Conservation (phyloP, 30 jellyfish, hydroid and myxozoan genomes). For the Hydractinia symbiolongicarpus region DNA sequence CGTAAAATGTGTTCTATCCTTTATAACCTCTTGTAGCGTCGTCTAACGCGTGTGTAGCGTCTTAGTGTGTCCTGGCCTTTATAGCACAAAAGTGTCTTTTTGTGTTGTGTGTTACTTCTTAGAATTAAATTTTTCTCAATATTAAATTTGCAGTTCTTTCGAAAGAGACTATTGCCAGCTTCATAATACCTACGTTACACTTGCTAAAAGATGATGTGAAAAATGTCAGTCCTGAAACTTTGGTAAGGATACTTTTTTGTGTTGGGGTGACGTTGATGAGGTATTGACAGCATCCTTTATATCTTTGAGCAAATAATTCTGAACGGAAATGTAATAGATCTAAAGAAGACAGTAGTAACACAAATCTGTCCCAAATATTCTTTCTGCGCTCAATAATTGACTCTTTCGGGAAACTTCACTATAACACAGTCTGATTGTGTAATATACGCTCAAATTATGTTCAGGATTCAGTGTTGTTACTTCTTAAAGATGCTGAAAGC, state of each 20-base stretch:
- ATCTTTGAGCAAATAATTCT: too few species aligned
- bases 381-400: too few species aligned
- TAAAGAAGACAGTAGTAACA: too few species aligned
- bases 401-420: too few species aligned
- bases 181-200: slow-evolving; percentile 68
- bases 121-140: neutral
- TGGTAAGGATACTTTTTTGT: slow-evolving; percentile 27
- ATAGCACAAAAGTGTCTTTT: neutral
- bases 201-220: slow-evolving; percentile 61
- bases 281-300: too few species aligned
- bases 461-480: slow-evolving; percentile 61
- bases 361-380: too few species aligned
- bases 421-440: too few species aligned
- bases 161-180: slow-evolving; percentile 45
- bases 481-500: slow-evolving; percentile 73
- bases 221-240: slow-evolving; percentile 75
- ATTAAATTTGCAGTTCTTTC: slow-evolving; percentile 38
- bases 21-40: too few species aligned
- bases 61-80: too few species aligned
- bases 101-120: neutral
- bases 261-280: neutral
- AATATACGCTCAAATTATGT: neutral
- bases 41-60: too few species aligned
- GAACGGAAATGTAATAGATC: too few species aligned
- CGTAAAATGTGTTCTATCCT: too few species aligned